Base-by-base conservation (phyloP, 2,888 invertebrate species). In the Acleris sparsana region DNA sequence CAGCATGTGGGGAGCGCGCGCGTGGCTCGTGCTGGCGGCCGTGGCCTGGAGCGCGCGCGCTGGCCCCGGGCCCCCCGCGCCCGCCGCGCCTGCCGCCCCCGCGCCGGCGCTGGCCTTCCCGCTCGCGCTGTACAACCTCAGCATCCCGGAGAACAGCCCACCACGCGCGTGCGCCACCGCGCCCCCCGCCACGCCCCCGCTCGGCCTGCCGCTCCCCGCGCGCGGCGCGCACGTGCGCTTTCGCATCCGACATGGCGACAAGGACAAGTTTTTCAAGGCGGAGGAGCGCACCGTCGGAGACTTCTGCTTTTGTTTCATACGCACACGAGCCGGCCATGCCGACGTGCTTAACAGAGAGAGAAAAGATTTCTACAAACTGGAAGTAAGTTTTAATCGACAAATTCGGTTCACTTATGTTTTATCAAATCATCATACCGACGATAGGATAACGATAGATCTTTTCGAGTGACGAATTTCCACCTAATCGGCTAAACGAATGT, bases 311-410 rank as follows among this genome's bases (percentile, higher is more conserved):
- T 93, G 99, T 62, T 93, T 96, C 63, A 95, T 99, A 69, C 94
- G 99, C 78, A 98, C 97, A 71, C 95, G 97, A 82, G 97, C 98
- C 68, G 97, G 97, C 52, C 95, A 95, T 82, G 95, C 96, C 71
- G 96, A 97, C 77, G 97, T 98, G 72, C 93, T 99, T 69, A 99
- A 99, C 89, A 95, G 99, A 70, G 99, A 99, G 87, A 95, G 98
- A 62, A 95, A 96, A 73, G 97, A 97, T 80, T 93, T 94, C 68
- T 99, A 98, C 90, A 93, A 94, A 60, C 93, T 99, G 49, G 95
- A 95, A 75, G 94, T 99, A 71, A 65, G 65, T 64, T 1, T n/a
- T 11, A 9, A 22, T 17, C 7, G 1, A 22, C n/a, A 5, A 18
- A 20, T 16, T 5, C 16, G 33, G 13, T n/a, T n/a, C n/a, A n/a